phyloP scores from a whole-genome alignment of 2,888 invertebrate species.

The Drosophila paracracens region DNA sequence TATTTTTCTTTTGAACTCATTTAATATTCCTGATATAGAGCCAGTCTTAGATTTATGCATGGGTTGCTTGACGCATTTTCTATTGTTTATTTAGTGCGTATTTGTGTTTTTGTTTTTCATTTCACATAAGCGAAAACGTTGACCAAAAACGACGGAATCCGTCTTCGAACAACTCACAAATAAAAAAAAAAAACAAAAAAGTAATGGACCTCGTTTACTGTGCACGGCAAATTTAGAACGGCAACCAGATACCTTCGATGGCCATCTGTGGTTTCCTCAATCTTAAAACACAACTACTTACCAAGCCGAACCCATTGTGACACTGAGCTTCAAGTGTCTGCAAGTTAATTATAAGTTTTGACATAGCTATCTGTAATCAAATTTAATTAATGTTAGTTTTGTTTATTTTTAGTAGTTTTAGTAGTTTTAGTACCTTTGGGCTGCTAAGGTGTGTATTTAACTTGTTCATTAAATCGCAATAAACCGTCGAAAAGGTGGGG shows the following conservation, averaged over 20 bases:
- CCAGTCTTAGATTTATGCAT: constrained; percentile 19
- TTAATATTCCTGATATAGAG: constrained; percentile 42
- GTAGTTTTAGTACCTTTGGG: neutral
- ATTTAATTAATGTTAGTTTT: constrained; percentile 2
- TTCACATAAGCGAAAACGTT: constrained; percentile 1
- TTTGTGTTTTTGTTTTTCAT: constrained; percentile 10
- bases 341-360: constrained; percentile 8
- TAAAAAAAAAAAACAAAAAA: constrained; percentile 26
- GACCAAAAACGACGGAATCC: constrained; percentile 38
- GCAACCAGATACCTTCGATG: constrained; percentile 19
- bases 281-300: constrained; percentile 10
- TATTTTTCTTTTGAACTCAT: constrained; percentile 46
- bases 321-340: constrained; percentile 25
- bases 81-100: constrained; percentile 40
- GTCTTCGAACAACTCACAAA: constrained; percentile 42
- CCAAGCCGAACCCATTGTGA: constrained; percentile 30
- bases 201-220: constrained; percentile 19
- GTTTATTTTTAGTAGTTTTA: neutral
- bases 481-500: neutral
- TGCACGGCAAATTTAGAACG: constrained; percentile 47
- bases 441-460: neutral
- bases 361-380: constrained; percentile 16
- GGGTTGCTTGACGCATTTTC: constrained; percentile 42
- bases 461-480: neutral
- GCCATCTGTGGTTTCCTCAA: constrained; percentile 47